Conservation (phyloP, 2,797 vertebrate species). For the Parotocinclus haroldoi region DNA sequence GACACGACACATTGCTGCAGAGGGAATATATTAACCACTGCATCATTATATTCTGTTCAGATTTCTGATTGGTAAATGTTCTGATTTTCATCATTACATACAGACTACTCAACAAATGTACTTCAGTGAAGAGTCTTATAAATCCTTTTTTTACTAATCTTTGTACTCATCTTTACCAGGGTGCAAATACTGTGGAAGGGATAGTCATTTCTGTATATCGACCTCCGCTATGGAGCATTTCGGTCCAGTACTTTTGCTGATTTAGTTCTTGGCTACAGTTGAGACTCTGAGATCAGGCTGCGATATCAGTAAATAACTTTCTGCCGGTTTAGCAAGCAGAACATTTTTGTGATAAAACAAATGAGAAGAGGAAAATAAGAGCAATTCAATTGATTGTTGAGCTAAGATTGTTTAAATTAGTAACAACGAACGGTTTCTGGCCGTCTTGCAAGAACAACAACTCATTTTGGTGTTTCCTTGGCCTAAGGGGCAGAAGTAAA, state of each 20-base stretch:
- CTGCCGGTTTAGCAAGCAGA: slow-evolving; percentile 43
- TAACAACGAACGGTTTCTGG: slow-evolving; percentile 56
- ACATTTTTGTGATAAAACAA: slow-evolving; percentile 55
- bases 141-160: too few relatives aligned
- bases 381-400: slow-evolving; percentile 43
- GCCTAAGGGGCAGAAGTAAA: slow-evolving; percentile 55
- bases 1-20: too few relatives aligned
- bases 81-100: too few relatives aligned
- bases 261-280: slow-evolving; percentile 27
- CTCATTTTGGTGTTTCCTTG: slow-evolving; percentile 67
- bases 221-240: slow-evolving; percentile 15
- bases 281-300: slow-evolving; percentile 46
- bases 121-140: too few relatives aligned
- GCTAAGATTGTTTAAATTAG: slow-evolving; percentile 53
- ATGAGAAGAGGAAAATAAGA: slow-evolving; percentile 27
- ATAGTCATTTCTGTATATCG: too few relatives aligned
- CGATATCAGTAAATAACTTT: slow-evolving; percentile 63
- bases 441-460: slow-evolving; percentile 62
- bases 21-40: too few relatives aligned
- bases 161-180: too few relatives aligned
- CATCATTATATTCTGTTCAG: too few relatives aligned
- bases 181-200: too few relatives aligned
- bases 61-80: too few relatives aligned
- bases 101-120: too few relatives aligned
- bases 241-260: slow-evolving; percentile 25